Evolutionary conservation across 2,113 vertebrate species (phyloP), one percentile per base, ranked within the genome.

Genomic region (Murina feae): DNA sequence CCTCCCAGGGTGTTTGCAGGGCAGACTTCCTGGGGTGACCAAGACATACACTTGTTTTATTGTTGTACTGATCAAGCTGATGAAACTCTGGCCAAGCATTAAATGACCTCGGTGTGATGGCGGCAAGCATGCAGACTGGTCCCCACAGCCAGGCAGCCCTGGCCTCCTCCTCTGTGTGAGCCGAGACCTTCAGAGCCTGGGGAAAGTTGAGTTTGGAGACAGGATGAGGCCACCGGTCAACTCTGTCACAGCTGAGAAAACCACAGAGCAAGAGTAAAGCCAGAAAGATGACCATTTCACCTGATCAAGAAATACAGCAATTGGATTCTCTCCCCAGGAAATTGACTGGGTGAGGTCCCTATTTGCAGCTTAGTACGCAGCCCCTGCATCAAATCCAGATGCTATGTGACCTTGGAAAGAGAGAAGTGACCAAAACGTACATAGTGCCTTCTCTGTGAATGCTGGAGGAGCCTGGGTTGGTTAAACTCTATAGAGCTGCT

Each of bases 1-100:
- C 63, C 44, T 92, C 81, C 86, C 0, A 0, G 49, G 17, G 79
- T 66, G 23, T 65, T 5, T 78, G 51, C 8, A 42, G 35, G 49
- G 53, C 42, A 76, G 39, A 71, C 55, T 16, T 91, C 84, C 71
- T 32, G 39, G 51, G 28, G 39, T 47, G 72, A 87, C 42, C 51
- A 74, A 79, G 94, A 84, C 13, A 82, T n/a, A 51, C 12, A 87
- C 90, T 85, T 80, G 90, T 75, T 96, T 96, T 65, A 94, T 81
- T 85, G 39, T 93, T 89, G 63, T 9, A 49, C n/a, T 25, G 85
- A 94, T 79, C 1, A 25, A 79, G 35, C 75, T 75, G 83, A 94
- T 89, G 44, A 96, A 88, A 89, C 53, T 30, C 65, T 76, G 79
- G 44, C n/a, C 42, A 94, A 94, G 79, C 86, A 86, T 84, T 53